Evolutionary conservation across 1,140 invertebrate genomes (phyloP), one percentile per base, ranked within the genome.

Genomic region (Cryptotermes secundus): DNA sequence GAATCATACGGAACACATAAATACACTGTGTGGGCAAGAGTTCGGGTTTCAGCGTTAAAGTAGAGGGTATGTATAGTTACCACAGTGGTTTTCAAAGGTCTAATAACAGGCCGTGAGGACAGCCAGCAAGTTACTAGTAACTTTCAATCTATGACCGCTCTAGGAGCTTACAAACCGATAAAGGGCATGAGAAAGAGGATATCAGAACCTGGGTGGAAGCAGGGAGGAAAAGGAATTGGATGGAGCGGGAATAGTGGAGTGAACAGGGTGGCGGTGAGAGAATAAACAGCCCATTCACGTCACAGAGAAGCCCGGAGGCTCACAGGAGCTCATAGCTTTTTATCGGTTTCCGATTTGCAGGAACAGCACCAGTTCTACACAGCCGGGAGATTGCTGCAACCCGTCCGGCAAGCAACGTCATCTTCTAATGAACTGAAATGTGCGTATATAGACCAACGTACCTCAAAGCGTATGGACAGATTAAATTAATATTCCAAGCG

Each of bases 241-340:
- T 72, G 7, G n/a, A 31, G 4, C 26, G 59, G 26, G 59, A 49
- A 49, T 49, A 14, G 45, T 49, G 45, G 16, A 49, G 45, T 38
- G 45, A 49, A 49, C 19, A 49, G 19, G 16, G 19, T 16, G 45
- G 45, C 16, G 45, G 19, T 16, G 59, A 72, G 59, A 9, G 59
- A 72, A 72, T 72, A 72, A 72, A 72, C 59, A 72, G 59, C 59
- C n/a, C n/a, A 72, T 72, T 72, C 59, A 72, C 59, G 59, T 72
- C 59, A 72, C 59, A 31, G 59, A 26, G 26, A 72, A 72, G 59
- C 6, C 26, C 26, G 26, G 9, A 26, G n/a, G 26, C 59, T 14
- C 59, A 10, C n/a, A 6, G n/a, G 59, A 31, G 26, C 59, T 31
- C n/a, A 6, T n/a, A 31, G 59, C 26, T 31, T 72, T 49, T 72